Evolutionary conservation across 92 coral and sea anemone species (phyloP), one percentile per base, ranked within the genome.

Genomic region (Palythoa grandiflora): DNA sequence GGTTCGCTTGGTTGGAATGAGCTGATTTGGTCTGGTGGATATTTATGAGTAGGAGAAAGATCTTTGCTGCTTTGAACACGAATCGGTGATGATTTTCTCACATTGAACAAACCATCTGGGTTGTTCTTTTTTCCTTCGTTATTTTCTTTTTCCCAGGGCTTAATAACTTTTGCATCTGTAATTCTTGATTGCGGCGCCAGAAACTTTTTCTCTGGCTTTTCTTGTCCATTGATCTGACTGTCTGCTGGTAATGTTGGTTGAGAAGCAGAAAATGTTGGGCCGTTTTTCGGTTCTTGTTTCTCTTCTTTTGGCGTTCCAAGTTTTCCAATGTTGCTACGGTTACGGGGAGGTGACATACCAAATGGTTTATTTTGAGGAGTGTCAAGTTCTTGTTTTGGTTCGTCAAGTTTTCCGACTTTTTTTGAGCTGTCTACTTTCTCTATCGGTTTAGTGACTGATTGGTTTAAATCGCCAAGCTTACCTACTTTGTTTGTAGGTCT

Each of bases 151-250:
- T 81, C 74, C 61, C 86, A 68, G 44, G 76, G 75, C 66, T 81
- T 81, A 66, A 81, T 81, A 17, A 81, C 86, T 15, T 71, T 81
- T 10, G 86, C 86, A 47, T 68, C 71, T 37, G 86, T 81, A 19
- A 81, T 81, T 81, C 57, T 81, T 17, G 86, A 81, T 13, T 81
- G 86, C 13, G 86, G 86, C 17, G 86, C 86, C 39, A 81, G 86
- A 48, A 66, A 68, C 75, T 36, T 65, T 63, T 65, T 66, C 39
- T 80, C 74, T 52, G 47, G 40, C 50, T 5, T 13, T 39, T 28
- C 13, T 19, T n/a, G 59, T 28, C 86, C 86, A 9, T 65, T 66
- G 75, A 44, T 15, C 10, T 78, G 17, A 8, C 5, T 71, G 37
- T 10, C 40, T 20, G 48, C 40, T 3, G 66, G 9, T 60, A 47